Conservation (phyloP, 53 echinoderm and acorn worm species). For the Stichopus horrens region DNA sequence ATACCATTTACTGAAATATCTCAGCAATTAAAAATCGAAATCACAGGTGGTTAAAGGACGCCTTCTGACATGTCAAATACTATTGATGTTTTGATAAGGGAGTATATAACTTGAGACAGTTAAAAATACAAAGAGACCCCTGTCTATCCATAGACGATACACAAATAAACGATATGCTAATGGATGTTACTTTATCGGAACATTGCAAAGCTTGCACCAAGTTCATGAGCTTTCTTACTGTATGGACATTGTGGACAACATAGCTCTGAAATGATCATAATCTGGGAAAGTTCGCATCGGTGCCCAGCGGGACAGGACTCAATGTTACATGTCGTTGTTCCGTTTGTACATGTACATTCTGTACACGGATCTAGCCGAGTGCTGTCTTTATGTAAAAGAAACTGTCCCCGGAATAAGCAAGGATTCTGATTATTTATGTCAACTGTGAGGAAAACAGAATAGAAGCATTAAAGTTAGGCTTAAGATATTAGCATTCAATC, state of each 20-base stretch:
- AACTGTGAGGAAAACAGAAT: neutral
- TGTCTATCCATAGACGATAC: neutral
- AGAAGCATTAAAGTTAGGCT: too few species aligned
- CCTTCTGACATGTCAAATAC: too few species aligned
- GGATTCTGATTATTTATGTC: neutral
- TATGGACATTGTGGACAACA: conserved; percentile 53
- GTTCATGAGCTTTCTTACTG: conserved; percentile 36
- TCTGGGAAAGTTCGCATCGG: neutral
- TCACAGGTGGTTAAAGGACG: too few species aligned
- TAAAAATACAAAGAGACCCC: neutral
- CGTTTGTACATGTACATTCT: conserved; percentile 48
- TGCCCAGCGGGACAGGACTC: conserved; percentile 51
- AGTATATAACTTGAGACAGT: neutral
- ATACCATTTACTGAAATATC: too few species aligned
- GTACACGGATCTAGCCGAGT: conserved; percentile 42
- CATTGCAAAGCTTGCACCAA: too few species aligned
- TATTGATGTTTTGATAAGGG: neutral
- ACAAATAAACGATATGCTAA: too few species aligned
- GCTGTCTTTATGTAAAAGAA: neutral
- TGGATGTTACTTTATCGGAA: too few species aligned
- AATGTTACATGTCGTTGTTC: conserved; percentile 55
- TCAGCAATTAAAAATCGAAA: too few species aligned
- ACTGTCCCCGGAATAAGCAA: conserved; percentile 6
- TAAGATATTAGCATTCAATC: too few species aligned
- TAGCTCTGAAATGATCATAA: conserved; percentile 34